Base-by-base conservation (phyloP, 2,888 invertebrate genomes). In the Philopedon plagiatum region DNA sequence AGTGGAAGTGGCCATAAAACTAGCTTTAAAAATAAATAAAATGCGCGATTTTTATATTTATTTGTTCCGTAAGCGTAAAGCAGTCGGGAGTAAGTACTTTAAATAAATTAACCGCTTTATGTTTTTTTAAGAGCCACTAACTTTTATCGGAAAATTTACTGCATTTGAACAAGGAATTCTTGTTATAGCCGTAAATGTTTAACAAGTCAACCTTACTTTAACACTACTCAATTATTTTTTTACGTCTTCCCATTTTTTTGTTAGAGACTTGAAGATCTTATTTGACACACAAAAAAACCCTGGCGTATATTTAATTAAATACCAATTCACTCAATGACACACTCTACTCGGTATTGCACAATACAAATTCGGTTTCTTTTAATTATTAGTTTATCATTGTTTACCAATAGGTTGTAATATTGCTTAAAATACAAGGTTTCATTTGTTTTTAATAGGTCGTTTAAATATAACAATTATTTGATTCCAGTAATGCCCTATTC, bases 51-150 rank as follows among this genome's bases (percentile, higher is more conserved):
- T 74, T 71, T 74, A 71, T 71, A 71, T 71, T 71, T 74, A 74
- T 74, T 71, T 74, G 68, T 71, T 74, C 60, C 61, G 74, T 64
- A 68, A 74, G 61, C 68, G 68, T 66, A 71, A 71, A 74, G 64
- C 74, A 71, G 71, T 68, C 68, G 46, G 34, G 71, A 44, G 67
- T 74, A 74, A 73, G 71, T 71, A 71, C 74, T 74, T 71, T 68
- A 74, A 74, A 74, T 74, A 74, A 71, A 74, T 74, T 74, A 71
- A 71, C 71, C 68, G 63, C 71, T 74, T 71, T 67, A 74, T 74
- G 67, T 64, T 74, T 74, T 73, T 73, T 74, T 63, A 74, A 74
- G 67, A 64, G 68, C 61, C 65, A 64, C 63, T 71, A 67, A 66
- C 71, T 74, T 74, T 73, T 73, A 70, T 73, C 66, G 57, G 65